Conservation (phyloP, 2,113 vertebrate genomes). For the Cynopterus brachyotis region DNA sequence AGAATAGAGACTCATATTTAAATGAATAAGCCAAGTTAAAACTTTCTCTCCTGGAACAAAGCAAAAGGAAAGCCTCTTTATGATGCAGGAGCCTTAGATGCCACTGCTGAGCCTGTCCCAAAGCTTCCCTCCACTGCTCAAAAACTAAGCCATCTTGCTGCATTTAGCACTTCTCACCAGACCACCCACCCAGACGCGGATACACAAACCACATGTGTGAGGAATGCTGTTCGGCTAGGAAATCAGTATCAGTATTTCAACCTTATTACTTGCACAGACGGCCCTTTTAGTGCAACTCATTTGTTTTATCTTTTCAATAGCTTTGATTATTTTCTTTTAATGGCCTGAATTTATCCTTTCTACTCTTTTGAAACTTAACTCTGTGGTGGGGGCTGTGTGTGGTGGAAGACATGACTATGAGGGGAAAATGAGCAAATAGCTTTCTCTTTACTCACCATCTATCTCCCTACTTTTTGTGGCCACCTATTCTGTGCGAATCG, state of each 20-base stretch:
- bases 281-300: constrained; percentile 72
- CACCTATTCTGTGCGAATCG: background rate
- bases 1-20: constrained; percentile 68
- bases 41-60: constrained; percentile 65
- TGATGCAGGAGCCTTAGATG: constrained; percentile 57
- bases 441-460: background rate
- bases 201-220: constrained; percentile 87
- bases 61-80: constrained; percentile 75
- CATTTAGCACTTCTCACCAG: constrained; percentile 79
- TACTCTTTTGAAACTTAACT: constrained; percentile 61
- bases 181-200: constrained; percentile 87
- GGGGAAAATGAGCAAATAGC: constrained; percentile 47
- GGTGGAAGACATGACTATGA: background rate
- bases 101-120: constrained; percentile 53
- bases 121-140: constrained; percentile 62
- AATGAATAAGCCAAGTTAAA: constrained; percentile 63
- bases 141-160: constrained; percentile 75
- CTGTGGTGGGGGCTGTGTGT: constrained; percentile 26
- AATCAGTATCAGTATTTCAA: constrained; percentile 79
- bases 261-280: constrained; percentile 75
- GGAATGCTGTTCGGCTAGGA: constrained; percentile 77
- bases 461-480: background rate
- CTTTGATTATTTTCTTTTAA: constrained; percentile 80
- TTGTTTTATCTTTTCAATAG: constrained; percentile 80
- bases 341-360: constrained; percentile 59